Evolutionary conservation across 2,113 vertebrate species (phyloP).

Genomic region (Pseudopodoces humilis): DNA sequence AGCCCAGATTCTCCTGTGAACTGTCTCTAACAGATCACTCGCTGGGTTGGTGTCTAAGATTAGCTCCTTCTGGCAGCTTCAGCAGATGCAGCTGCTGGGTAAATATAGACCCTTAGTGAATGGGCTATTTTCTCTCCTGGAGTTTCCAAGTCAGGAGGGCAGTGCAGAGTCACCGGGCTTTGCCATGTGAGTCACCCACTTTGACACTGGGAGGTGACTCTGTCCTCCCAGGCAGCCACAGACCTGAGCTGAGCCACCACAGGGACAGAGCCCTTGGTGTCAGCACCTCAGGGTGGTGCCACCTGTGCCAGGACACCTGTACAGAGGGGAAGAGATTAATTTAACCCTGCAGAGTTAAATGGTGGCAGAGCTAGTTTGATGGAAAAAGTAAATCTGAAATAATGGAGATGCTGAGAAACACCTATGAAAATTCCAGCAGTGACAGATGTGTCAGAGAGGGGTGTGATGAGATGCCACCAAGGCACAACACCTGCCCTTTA

Average conservation of each 20-base stretch:
- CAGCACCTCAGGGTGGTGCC: neutral
- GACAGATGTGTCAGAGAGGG: neutral
- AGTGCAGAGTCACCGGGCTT: conserved; percentile 23
- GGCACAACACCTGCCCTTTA: neutral
- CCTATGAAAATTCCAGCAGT: neutral
- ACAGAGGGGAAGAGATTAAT: accelerated
- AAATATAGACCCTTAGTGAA: conserved; percentile 74
- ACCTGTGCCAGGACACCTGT: neutral
- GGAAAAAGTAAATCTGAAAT: neutral
- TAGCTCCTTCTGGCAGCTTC: conserved; percentile 59
- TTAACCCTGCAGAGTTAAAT: neutral
- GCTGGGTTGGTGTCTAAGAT: conserved; percentile 4
- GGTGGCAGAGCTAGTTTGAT: neutral
- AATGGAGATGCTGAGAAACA: neutral
- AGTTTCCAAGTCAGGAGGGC: neutral
- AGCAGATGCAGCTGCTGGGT: conserved; percentile 69
- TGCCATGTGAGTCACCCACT: neutral
- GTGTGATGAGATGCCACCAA: neutral
- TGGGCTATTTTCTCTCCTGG: conserved; percentile 9
- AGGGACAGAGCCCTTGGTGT: neutral
- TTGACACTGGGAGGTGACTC: neutral
- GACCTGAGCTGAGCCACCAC: neutral
- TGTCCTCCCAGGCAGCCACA: neutral
- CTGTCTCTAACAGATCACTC: neutral
- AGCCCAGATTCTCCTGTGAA: neutral